Base-by-base conservation (phyloP, 2,113 vertebrate species). In the Gasterosteus nipponicus region DNA sequence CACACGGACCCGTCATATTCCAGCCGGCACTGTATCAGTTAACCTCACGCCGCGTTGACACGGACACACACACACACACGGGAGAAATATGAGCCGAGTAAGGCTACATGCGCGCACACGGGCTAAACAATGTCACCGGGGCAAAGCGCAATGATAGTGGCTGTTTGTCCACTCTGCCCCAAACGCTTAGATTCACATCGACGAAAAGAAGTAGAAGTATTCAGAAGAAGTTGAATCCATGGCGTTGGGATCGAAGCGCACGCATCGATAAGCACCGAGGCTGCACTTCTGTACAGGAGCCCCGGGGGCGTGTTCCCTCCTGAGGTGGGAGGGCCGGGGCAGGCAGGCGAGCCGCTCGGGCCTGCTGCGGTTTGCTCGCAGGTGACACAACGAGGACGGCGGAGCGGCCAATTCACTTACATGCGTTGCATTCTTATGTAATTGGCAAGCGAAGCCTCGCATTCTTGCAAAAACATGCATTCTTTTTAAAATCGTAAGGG, bases 1-100 rank as follows among this genome's bases (percentile, higher is more conserved):
- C 60, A 80, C 67, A 79, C 12, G 26, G 54, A 35, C 26, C 19
- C 69, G 73, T 11, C n/a, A 63, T 47, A 70, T 58, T 84, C 31
- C n/a, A 56, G 22, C 19, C 69, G 57, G 18, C 54, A 51, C 4
- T 8, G 70, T 14, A 77, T 29, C 53, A 56, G 57, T 68, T 56
- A 16, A 75, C 42, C 12, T 44, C 0, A 82, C 5, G 29, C 19
- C 9, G n/a, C 35, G 31, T 19, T 15, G 42, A 82, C 57, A 54
- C 10, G 5, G 22, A 5, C 51, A 75, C 42, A 60, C 69, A 79
- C 38, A 63, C 22, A 22, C 35, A 38, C 35, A 5, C 22, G 54
- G 70, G 6, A 46, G 65, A 53, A 78, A 82, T 54, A 60, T 68
- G 72, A 89, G 53, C 70, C 12, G 1, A 14, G 31, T 73, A 42